Evolutionary conservation across 2,888 invertebrate species (phyloP).

Genomic region (Brachylomia viminalis): DNA sequence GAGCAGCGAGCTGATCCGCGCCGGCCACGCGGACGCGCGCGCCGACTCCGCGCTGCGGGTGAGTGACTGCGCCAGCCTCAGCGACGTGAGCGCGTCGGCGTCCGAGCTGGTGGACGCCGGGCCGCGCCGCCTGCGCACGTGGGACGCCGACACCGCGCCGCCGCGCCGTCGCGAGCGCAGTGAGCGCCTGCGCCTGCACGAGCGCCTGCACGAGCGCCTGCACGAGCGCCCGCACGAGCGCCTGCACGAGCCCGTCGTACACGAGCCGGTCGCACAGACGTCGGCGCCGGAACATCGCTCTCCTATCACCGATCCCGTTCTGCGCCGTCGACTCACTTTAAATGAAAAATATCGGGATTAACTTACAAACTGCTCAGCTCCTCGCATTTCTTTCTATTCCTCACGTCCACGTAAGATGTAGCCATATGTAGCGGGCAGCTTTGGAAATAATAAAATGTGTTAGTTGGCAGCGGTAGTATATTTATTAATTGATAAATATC

Average conservation of each 20-base stretch:
- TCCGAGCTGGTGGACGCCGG: constrained; percentile 72
- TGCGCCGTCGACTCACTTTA: constrained; percentile 52
- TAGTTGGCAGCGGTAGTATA: neutral
- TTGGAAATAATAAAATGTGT: neutral
- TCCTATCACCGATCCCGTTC: constrained; percentile 20
- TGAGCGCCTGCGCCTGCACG: constrained; percentile 2
- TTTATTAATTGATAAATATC: neutral
- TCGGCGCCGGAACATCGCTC: neutral
- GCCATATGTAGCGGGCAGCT: neutral
- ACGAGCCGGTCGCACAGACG: neutral
- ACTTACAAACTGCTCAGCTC: neutral
- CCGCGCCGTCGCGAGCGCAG: constrained; percentile 1
- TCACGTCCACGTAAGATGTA: neutral
- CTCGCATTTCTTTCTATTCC: neutral
- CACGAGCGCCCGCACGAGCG: constrained; percentile 14
- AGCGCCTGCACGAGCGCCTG: neutral
- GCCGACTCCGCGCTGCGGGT: constrained; percentile 76
- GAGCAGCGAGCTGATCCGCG: constrained; percentile 84
- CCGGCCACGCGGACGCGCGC: constrained; percentile 86
- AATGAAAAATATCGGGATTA: constrained; percentile 39
- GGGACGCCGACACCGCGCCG: constrained; percentile 67
- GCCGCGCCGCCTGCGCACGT: constrained; percentile 72
- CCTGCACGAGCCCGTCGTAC: neutral
- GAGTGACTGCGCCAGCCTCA: constrained; percentile 69
- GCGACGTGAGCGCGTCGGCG: constrained; percentile 78